phyloP scores from a whole-genome alignment of 2,113 vertebrate species.

The Monarcha castaneiventris region DNA sequence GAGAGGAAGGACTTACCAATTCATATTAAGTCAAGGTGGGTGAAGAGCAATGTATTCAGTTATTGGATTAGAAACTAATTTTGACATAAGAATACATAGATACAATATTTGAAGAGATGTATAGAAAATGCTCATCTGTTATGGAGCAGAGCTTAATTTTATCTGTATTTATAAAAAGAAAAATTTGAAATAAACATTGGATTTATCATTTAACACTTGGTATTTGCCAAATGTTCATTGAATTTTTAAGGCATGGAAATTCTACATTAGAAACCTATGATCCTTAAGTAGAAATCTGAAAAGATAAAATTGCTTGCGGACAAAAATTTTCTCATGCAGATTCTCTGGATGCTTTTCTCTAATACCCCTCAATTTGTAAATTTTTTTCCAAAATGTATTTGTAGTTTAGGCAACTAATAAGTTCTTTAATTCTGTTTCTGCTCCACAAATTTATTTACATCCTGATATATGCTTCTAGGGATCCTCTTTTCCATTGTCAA shows the following conservation, averaged over 20 bases:
- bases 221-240: background rate
- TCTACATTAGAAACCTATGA: background rate
- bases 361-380: background rate
- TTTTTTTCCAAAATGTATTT: background rate
- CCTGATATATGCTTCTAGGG: background rate
- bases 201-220: background rate
- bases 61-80: background rate
- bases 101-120: background rate
- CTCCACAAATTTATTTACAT: background rate
- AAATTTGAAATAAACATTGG: background rate
- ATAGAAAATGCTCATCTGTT: background rate
- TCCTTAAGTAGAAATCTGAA: background rate
- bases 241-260: background rate
- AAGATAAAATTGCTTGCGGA: background rate
- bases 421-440: background rate
- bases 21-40: background rate
- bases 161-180: background rate
- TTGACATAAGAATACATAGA: background rate
- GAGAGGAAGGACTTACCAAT: background rate
- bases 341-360: background rate
- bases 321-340: background rate
- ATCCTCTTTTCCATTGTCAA: background rate
- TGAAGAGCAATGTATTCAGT: background rate
- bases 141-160: background rate
- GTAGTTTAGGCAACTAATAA: background rate